These are phyloP conservation scores for Paelopatides confundens DNA, from an alignment of 53 echinoderm and acorn worm species.

Conservation along the genomic window DNA sequence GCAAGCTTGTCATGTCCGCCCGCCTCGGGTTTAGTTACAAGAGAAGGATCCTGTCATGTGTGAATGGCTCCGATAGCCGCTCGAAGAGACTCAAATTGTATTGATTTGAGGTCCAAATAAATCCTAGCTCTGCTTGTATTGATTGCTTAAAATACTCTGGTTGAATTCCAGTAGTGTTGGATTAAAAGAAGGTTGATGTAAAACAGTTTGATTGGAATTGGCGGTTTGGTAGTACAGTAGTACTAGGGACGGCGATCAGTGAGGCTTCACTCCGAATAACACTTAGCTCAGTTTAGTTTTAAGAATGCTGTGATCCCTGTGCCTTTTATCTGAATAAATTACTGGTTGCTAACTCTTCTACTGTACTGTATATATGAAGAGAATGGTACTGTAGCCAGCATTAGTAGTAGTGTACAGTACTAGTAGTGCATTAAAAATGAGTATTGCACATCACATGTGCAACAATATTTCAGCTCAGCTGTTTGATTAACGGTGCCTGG, in stretches of 20 bases:
- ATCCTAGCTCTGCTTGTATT: neutral
- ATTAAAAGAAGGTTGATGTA: neutral
- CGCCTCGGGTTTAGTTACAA: neutral
- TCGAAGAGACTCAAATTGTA: neutral
- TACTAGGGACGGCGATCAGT: neutral
- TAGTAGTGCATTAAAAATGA: constrained; percentile 9
- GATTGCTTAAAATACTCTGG: constrained; percentile 10
- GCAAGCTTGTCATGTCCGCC: neutral
- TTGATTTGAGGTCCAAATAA: neutral
- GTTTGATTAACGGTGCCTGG: constrained; percentile 22
- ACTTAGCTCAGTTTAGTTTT: neutral
- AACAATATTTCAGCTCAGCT: constrained; percentile 43
- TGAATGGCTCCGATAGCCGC: neutral
- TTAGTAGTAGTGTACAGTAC: constrained; percentile 9
- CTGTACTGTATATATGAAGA: neutral
- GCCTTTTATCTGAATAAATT: constrained; percentile 10
- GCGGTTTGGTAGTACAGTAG: neutral
- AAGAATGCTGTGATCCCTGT: constrained; percentile 25
- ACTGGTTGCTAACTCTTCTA: neutral
- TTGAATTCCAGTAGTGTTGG: constrained; percentile 15
- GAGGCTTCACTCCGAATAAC: neutral
- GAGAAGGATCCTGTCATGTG: constrained; percentile 1
- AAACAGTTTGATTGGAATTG: constrained; percentile 20
- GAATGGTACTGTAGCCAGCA: neutral
- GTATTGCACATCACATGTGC: constrained; percentile 12